A percentile compares a stretch with the other conserved stretches of the same genome.
Evolutionary conservation across 2,888 invertebrate genomes (phyloP).

Genomic region (Drosophila paranaensis): DNA sequence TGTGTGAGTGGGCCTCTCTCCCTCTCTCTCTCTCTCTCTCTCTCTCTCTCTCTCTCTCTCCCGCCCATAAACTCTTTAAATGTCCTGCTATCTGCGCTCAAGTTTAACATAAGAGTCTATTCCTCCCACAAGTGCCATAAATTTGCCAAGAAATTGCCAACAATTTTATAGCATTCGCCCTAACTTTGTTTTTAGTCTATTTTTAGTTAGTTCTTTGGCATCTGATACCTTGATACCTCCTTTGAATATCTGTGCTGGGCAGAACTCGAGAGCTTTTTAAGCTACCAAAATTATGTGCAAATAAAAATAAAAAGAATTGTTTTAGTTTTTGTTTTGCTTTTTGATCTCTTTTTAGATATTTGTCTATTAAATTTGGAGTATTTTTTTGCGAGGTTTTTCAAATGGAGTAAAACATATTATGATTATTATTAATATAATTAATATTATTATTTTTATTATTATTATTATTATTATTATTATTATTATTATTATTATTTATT

Average conservation of each 20-base stretch:
- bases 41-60: constrained; percentile 12
- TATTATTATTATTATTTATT: no score
- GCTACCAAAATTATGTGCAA: background rate
- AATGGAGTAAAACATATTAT: no score
- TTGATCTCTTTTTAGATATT: no score
- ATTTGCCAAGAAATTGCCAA: constrained; percentile 53
- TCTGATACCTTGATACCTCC: background rate
- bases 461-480: no score
- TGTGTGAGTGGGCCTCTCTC: background rate
- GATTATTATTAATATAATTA: no score
- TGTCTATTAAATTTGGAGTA: no score
- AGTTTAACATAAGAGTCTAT: constrained; percentile 32
- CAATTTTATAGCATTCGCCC: constrained; percentile 34
- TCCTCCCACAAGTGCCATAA: constrained; percentile 56
- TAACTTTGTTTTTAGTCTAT: background rate
- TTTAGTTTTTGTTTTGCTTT: background rate
- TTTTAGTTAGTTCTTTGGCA: constrained; percentile 3
- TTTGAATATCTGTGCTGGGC: background rate
- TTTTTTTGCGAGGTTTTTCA: no score
- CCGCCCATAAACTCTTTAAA: constrained; percentile 54
- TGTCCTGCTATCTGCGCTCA: constrained; percentile 41
- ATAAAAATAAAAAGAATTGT: background rate
- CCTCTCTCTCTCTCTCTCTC: constrained; percentile 4
- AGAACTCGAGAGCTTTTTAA: constrained; percentile 8
- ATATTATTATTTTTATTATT: no score